These are phyloP conservation scores for Aspidiotus rigidus DNA, from an alignment of 2,888 invertebrate genomes.

Conservation along the genomic window DNA sequence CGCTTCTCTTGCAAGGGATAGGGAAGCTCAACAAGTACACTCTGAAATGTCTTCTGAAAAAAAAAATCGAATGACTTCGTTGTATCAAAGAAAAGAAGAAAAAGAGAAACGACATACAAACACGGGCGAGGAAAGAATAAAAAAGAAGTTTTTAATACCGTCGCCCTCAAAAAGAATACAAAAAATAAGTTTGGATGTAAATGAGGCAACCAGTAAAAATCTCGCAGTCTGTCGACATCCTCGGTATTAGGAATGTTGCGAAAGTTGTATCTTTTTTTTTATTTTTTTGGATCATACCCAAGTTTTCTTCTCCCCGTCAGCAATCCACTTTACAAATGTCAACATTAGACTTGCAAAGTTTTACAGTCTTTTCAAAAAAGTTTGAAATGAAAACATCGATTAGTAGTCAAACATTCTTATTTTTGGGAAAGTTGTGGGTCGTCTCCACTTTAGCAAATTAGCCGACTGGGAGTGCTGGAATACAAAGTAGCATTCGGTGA, in stretches of 20 bases:
- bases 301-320: constrained; percentile 9
- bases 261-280: constrained; percentile 2
- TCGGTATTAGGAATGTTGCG: background rate
- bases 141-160: constrained; percentile 28
- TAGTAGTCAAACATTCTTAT: background rate
- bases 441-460: background rate
- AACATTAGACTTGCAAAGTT: background rate
- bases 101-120: no score
- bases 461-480: background rate
- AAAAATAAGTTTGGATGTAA: constrained; percentile 26
- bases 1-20: constrained; percentile 6
- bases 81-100: constrained; percentile 1
- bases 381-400: constrained; percentile 16
- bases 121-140: background rate
- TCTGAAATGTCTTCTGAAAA: constrained; percentile 7
- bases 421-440: background rate
- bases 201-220: constrained; percentile 24
- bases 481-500: background rate
- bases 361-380: background rate
- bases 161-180: constrained; percentile 16
- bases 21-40: constrained; percentile 27
- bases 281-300: background rate
- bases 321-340: constrained; percentile 15
- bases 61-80: constrained; percentile 1
- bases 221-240: constrained; percentile 9